Conservation (phyloP, 2,113 vertebrate species). For the Tylochromis polylepis region DNA sequence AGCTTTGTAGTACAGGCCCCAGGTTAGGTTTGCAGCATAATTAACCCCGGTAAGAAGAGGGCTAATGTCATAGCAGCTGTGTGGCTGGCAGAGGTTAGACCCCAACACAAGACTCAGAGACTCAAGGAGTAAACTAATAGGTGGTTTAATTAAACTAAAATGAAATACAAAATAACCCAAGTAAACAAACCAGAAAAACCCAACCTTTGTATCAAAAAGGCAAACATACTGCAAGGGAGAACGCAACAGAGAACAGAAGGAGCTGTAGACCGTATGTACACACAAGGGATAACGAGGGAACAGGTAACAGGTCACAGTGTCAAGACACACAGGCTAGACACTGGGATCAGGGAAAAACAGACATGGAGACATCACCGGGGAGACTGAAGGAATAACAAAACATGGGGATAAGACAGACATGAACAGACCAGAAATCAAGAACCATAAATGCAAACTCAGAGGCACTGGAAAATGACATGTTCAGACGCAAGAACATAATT, state of each 20-base stretch:
- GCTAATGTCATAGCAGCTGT: too few species aligned
- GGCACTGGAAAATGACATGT: too few species aligned
- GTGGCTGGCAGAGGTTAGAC: not conserved
- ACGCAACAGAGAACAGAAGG: not conserved
- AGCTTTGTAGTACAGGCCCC: too few species aligned
- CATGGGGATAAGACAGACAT: too few species aligned
- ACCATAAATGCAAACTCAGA: too few species aligned
- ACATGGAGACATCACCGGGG: not conserved
- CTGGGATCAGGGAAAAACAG: not conserved
- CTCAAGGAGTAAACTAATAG: not conserved
- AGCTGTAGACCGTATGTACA: rapidly evolving
- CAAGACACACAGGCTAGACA: not conserved
- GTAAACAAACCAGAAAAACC: not conserved
- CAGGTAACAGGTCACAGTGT: too few species aligned
- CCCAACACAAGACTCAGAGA: too few species aligned
- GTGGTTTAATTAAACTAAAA: not conserved
- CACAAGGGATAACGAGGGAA: not conserved
- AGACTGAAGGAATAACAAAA: not conserved
- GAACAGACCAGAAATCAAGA: not conserved
- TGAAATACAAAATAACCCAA: not conserved
- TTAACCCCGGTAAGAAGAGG: not conserved
- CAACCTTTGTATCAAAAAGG: not conserved
- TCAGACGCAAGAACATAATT: too few species aligned
- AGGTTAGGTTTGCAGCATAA: not conserved
- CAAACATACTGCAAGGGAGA: not conserved